Base-by-base conservation (phyloP, 2,888 invertebrate genomes). In the Nymphalis urticae region DNA sequence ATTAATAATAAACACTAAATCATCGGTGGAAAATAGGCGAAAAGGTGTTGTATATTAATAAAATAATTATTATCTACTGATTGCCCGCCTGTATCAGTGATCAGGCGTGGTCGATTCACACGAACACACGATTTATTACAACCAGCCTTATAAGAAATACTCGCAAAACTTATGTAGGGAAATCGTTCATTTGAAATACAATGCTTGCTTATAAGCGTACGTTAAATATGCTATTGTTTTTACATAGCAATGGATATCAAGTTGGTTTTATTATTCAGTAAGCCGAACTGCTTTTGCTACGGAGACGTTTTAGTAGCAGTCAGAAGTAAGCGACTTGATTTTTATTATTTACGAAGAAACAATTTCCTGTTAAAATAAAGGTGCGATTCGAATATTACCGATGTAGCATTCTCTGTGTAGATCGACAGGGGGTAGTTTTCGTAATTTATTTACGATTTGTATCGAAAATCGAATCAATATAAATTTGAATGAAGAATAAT, bases 11-110 rank as follows among this genome's bases (percentile, higher is more conserved):
- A 84, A 80, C 82, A 84, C 76, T 89, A 85, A 87, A 88, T 89
- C 85, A 86, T 73, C 69, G 64, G 61, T 75, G 77, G 80, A 78
- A 83, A 86, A 85, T 82, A 82, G 83, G 81, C 82, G 82, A 86
- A 87, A 85, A 88, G 84, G 85, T 85, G 86, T 82, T 82, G 80
- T 85, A 82, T 85, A 85, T 86, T 88, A 90, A 88, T 90, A 87
- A 87, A 89, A 89, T 89, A 87, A 90, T 90, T 86, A 89, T 83
- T 82, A 79, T 80, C 82, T 81, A 83, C 83, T 80, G 85, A 87
- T 84, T 83, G 85, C 82, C 76, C 79, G 81, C 77, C 79, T 84
- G 82, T 83, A 85, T 84, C 83, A 83, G 81, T 81, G 73, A 74
- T 79, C 69, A 77, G 89, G 90, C 87, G 90, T 86, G 89, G 87